Evolutionary conservation across 1,140 invertebrate species (phyloP), one percentile per base, ranked within the genome.

Genomic region (Tetragonula clypearis): DNA sequence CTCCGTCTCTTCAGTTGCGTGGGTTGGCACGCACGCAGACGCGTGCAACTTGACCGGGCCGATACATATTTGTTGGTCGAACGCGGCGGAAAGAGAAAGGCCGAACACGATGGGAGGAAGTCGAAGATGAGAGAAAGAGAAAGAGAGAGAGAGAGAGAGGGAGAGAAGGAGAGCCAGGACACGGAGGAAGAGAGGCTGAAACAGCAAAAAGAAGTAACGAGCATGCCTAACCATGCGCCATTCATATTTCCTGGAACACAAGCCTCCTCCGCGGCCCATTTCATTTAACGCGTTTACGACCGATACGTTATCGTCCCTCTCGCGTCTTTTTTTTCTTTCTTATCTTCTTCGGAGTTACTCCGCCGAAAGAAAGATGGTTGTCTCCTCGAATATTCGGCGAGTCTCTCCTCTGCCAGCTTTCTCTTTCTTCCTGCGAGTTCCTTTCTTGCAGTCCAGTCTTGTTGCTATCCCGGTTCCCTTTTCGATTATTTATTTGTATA

Each of bases 1-100:
- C 90, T 84, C 68, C 76, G 82, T 79, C 82, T 87, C 85, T 56
- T 41, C 41, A 41, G 66, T 82, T 77, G 87, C 87, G 91, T 91
- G 88, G 88, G 90, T 79, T 58, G 90, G 66, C 30, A 72, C 82
- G 76, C 85, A 71, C 74, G 78, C 84, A 86, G 26, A 80, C 82
- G 75, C 74, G 76, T 71, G 75, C 75, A 72, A 35, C 68, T 73
- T 49, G 19, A n/a, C 60, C 60, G 41, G 15, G 23, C 0, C 72
- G 84, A 85, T 80, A 81, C 82, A 72, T 72, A 84, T 84, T 84
- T 49, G 74, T 55, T 1, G 80, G 11, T 15, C 3, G 55, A 74
- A 26, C 35, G n/a, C 35, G n/a, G 2, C 23, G 12, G 82, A 49
- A 35, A 49, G 73, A 65, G 75, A 49, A 75, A 77, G 26, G 56